Conservation (phyloP, 1,140 invertebrate species). For the Drosophila pachea region DNA sequence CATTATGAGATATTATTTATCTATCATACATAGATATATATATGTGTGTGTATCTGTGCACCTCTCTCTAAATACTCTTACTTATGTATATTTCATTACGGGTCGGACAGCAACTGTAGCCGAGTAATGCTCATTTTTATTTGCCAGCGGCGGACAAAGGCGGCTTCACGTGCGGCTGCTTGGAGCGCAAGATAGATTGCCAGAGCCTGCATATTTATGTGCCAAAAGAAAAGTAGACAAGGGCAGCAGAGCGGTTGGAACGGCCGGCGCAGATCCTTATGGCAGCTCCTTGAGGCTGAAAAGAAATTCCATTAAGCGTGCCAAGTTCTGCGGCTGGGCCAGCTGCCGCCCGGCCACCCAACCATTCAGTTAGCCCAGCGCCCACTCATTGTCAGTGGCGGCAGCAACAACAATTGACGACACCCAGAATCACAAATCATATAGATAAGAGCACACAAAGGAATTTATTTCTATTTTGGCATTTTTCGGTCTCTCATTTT, state of each 20-base stretch:
- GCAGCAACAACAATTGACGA: slow-evolving; percentile 68
- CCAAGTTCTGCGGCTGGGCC: slow-evolving; percentile 11
- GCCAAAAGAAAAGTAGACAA: slow-evolving; percentile 67
- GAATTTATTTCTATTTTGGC: slow-evolving; percentile 78
- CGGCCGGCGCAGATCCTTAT: slow-evolving; percentile 27
- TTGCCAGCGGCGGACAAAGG: slow-evolving; percentile 54
- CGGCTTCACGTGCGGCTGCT: slow-evolving; percentile 68
- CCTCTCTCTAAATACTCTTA: slow-evolving; percentile 40
- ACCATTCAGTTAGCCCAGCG: slow-evolving; percentile 18
- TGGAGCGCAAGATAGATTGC: slow-evolving; percentile 68
- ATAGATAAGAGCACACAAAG: slow-evolving; percentile 78
- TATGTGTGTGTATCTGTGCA: slow-evolving; percentile 42
- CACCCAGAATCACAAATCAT: slow-evolving; percentile 79
- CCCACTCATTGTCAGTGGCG: slow-evolving; percentile 65
- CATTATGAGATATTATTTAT: slow-evolving; percentile 76
- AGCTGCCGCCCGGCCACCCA: slow-evolving; percentile 32
- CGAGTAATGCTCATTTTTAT: slow-evolving; percentile 54
- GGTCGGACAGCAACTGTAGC: slow-evolving; percentile 18
- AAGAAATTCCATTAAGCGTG: slow-evolving; percentile 59
- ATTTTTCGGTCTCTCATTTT: slow-evolving; percentile 64
- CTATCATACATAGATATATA: slow-evolving; percentile 20
- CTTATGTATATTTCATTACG: slow-evolving; percentile 69
- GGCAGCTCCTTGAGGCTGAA: slow-evolving; percentile 5
- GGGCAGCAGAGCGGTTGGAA: neutral
- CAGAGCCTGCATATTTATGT: slow-evolving; percentile 69